Conservation (phyloP, 2,888 invertebrate species). For the Drosophila fulvimacula region DNA sequence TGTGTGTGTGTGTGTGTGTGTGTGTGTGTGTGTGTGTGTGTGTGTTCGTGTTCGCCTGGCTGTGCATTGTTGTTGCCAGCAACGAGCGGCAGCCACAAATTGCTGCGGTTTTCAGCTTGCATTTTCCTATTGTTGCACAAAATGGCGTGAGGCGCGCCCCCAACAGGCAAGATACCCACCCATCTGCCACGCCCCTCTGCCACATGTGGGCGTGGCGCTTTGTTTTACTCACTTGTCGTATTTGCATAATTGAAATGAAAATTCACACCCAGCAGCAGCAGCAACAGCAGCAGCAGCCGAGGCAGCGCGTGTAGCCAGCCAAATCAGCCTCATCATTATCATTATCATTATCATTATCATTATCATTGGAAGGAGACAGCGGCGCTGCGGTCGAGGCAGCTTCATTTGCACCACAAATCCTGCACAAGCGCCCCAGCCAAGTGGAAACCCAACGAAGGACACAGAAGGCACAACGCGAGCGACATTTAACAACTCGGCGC, state of each 20-base stretch:
- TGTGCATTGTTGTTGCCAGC: conserved; percentile 25
- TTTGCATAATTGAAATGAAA: conserved; percentile 81
- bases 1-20: conserved; percentile 10
- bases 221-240: conserved; percentile 74
- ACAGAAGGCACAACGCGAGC: conserved; percentile 15
- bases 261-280: conserved; percentile 54
- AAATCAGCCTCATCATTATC: conserved; percentile 79
- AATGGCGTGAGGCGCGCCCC: conserved; percentile 61
- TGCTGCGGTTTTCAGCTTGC: conserved; percentile 75
- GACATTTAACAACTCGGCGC: conserved; percentile 42
- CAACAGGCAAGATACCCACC: background rate
- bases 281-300: conserved; percentile 14
- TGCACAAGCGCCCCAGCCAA: conserved; percentile 34
- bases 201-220: conserved; percentile 55
- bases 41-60: background rate
- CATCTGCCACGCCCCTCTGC: background rate
- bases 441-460: conserved; percentile 37
- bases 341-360: conserved; percentile 61
- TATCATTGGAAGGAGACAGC: background rate
- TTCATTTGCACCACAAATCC: conserved; percentile 58
- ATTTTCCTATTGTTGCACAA: conserved; percentile 76
- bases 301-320: conserved; percentile 38
- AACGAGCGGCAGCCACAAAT: conserved; percentile 68
- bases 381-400: conserved; percentile 21
- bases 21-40: conserved; percentile 8